Base-by-base conservation (phyloP, 1,140 invertebrate species). In the Kradibia gibbosae region DNA sequence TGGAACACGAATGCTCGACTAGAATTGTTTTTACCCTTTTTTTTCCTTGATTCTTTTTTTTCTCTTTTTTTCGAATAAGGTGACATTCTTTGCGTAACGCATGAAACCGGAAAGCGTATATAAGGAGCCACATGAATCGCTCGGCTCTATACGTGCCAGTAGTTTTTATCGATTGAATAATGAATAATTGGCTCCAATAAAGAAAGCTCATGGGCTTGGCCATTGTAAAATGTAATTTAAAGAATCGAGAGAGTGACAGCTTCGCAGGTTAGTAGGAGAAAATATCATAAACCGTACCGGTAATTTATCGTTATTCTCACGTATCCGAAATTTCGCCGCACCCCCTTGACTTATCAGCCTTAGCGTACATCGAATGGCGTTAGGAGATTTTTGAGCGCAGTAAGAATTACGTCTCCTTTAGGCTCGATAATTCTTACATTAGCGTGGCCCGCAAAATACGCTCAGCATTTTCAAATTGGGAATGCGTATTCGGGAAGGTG, bases 61-160 rank as follows among this genome's bases (percentile, higher is more conserved):
- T 45, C 13, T 45, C 42, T 45, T 20, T 25, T 57, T 70, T 70
- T 70, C 20, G 22, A 71, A 31, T 28, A 31, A 25, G 70, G 34
- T 25, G 70, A 4, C 70, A 72, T 31, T 72, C 70, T 50, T 72
- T 72, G 42, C n/a, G 70, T 10, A 50, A 50, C 70, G n/a, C 25
- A 13, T 31, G 70, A 72, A 72, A 72, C 70, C 70, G 42, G 70
- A 72, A 48, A 50, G n/a, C 62, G 34, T 67, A 39, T 67, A 67
- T 11, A 67, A 67, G 62, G 62, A 67, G 62, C 36, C 4, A 36
- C 22, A 17, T 3, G 28, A 5, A 22, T 39, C 4, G 8, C 20
- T 15, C 22, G 10, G 28, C 11, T 36, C 22, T 22, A 17, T 34
- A 11, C 10, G 3, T 22, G 25, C 62, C 17, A 10, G 17, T 20